These are phyloP conservation scores for Chorisops tibialis DNA, from an alignment of 2,888 invertebrate species.

Conservation along the genomic window DNA sequence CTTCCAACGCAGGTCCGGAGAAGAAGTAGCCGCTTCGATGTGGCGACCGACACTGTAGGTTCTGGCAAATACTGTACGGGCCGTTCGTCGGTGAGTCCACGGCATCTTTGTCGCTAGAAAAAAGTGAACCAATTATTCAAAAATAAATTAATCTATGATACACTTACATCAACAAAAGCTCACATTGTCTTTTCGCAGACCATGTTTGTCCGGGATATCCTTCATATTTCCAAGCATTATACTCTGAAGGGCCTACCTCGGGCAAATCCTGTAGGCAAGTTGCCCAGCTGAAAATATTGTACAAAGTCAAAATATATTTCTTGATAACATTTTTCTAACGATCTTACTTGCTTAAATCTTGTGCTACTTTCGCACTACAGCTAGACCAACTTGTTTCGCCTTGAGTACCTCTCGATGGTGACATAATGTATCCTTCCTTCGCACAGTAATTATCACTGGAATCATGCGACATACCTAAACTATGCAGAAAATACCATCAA, in stretches of 20 bases:
- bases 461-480: slow-evolving; percentile 79
- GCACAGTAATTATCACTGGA: slow-evolving; percentile 69
- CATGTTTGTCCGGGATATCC: slow-evolving; percentile 68
- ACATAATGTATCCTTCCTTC: slow-evolving; percentile 78
- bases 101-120: slow-evolving; percentile 62
- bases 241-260: slow-evolving; percentile 51
- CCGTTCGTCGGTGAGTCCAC: slow-evolving; percentile 52
- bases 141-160: too few relatives aligned
- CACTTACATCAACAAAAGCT: slow-evolving; percentile 56
- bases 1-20: slow-evolving; percentile 79
- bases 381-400: slow-evolving; percentile 77
- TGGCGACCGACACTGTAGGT: slow-evolving; percentile 69
- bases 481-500: slow-evolving; percentile 43
- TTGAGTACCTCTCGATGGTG: slow-evolving; percentile 71
- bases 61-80: slow-evolving; percentile 58
- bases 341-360: slow-evolving; percentile 50
- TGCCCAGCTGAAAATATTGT: slow-evolving; percentile 56
- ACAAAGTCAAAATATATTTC: neutral
- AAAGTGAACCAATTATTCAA: neutral
- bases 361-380: slow-evolving; percentile 65
- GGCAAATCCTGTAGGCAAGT: slow-evolving; percentile 64
- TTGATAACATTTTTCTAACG: slow-evolving; percentile 27
- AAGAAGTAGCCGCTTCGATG: slow-evolving; percentile 70
- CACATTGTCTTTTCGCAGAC: slow-evolving; percentile 73
- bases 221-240: slow-evolving; percentile 62